Evolutionary conservation across 1,140 invertebrate species (phyloP), one percentile per base, ranked within the genome.

Genomic region (Heliconius nattereri): DNA sequence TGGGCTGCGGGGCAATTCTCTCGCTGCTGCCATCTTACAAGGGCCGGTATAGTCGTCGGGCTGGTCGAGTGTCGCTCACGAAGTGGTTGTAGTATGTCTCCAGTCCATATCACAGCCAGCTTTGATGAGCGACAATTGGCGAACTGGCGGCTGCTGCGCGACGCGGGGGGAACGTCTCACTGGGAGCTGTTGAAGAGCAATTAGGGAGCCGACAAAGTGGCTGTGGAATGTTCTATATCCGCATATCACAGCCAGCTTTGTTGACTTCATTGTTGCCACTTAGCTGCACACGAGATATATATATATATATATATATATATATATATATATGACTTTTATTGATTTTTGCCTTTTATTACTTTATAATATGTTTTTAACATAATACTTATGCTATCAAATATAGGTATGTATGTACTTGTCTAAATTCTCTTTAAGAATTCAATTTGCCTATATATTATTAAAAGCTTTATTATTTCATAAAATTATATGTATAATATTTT

Each of bases 231-330:
- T 77, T 83, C 75, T 57, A 45, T 13, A 7, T 70, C 54, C 73
- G 72, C 92, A 94, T 94, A 94, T 94, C 92, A 94, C 92, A 94
- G 92, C 92, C 92, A 94, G 92, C 92, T 94, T 94, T 94, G 92
- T 94, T 94, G 92, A 94, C 91, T 94, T 84, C 81, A 79, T 83
- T 82, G 66, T 80, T 80, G 78, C 66, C 52, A 29, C 26, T 29
- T 66, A 66, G 11, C 60, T 66, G 26, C 60, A n/a, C n/a, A n/a
- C n/a, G n/a, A n/a, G n/a, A n/a, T n/a, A n/a, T n/a, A n/a, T n/a
- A n/a, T n/a, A n/a, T n/a, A n/a, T n/a, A n/a, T n/a, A n/a, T n/a
- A n/a, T n/a, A n/a, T n/a, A n/a, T n/a, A n/a, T n/a, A n/a, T n/a
- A n/a, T n/a, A n/a, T n/a, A n/a, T n/a, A n/a, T n/a, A n/a, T 23